phyloP scores from a whole-genome alignment of 1,140 invertebrate genomes.

The Dinoponera quadriceps region DNA sequence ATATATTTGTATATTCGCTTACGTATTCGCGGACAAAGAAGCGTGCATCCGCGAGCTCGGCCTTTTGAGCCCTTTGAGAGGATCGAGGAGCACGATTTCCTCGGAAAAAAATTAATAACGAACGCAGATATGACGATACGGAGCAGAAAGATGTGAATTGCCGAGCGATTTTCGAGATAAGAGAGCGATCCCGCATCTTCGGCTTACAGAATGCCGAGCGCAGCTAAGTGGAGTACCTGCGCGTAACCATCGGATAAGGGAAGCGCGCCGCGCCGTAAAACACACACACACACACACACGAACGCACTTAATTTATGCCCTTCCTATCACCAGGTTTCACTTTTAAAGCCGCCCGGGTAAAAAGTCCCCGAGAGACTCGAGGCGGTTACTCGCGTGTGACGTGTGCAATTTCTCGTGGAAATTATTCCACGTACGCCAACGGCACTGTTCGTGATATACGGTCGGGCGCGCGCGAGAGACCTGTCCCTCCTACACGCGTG shows the following conservation, averaged over 20 bases:
- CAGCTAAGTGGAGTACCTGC: neutral
- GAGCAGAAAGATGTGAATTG: no score
- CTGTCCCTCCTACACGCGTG: conserved; percentile 74
- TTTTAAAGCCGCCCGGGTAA: conserved; percentile 45
- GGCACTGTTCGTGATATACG: conserved; percentile 75
- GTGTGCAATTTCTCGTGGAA: conserved; percentile 71
- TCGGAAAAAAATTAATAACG: no score
- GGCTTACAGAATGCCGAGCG: no score
- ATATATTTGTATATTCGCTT: no score
- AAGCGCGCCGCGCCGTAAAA: conserved; percentile 1
- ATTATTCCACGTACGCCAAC: conserved; percentile 75
- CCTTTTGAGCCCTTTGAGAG: no score
- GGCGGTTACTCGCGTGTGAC: conserved; percentile 66
- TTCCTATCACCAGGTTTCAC: conserved; percentile 50
- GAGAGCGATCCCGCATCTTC: no score
- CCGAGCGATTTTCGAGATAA: no score
- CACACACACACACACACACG: neutral
- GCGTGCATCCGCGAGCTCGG: no score
- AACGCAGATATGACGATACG: no score
- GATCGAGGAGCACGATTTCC: no score
- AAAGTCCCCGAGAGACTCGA: conserved; percentile 34
- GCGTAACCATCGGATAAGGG: neutral
- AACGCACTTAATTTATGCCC: conserved; percentile 48
- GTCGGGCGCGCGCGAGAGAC: conserved; percentile 69
- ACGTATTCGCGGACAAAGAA: no score